phyloP scores from a whole-genome alignment of 2,113 vertebrate genomes.

The Peromyscus maniculatus region DNA sequence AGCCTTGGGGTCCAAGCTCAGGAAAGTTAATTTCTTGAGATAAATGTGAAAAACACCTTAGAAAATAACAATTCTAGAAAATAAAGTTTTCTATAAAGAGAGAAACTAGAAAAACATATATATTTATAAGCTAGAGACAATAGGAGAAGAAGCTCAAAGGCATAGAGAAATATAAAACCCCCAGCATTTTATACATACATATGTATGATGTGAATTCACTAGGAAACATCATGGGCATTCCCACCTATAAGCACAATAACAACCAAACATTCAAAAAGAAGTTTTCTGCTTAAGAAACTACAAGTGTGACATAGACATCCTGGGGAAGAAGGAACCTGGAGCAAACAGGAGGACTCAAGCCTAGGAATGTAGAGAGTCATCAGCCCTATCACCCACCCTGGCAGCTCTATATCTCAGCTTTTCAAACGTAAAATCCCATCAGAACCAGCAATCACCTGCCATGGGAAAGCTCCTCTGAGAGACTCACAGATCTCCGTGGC shows the following conservation, averaged over 20 bases:
- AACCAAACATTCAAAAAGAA: constrained; percentile 34
- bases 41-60: neutral
- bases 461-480: neutral
- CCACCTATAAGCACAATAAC: neutral
- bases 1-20: neutral
- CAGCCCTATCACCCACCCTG: neutral
- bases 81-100: neutral
- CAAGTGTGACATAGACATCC: neutral
- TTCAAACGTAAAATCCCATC: neutral
- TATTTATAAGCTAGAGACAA: neutral
- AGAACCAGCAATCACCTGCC: neutral
- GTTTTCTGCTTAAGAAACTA: neutral
- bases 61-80: constrained; percentile 38
- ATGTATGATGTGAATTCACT: neutral
- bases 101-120: neutral
- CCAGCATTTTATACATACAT: neutral
- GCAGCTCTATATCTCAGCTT: neutral
- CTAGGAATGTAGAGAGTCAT: neutral
- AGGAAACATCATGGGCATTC: neutral
- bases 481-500: neutral
- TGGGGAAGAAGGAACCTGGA: neutral
- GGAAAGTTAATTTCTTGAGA: constrained; percentile 36
- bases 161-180: neutral
- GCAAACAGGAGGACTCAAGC: neutral
- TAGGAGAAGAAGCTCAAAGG: neutral